Base-by-base conservation (phyloP, 2,113 vertebrate species). In the Austrofundulus limnaeus region DNA sequence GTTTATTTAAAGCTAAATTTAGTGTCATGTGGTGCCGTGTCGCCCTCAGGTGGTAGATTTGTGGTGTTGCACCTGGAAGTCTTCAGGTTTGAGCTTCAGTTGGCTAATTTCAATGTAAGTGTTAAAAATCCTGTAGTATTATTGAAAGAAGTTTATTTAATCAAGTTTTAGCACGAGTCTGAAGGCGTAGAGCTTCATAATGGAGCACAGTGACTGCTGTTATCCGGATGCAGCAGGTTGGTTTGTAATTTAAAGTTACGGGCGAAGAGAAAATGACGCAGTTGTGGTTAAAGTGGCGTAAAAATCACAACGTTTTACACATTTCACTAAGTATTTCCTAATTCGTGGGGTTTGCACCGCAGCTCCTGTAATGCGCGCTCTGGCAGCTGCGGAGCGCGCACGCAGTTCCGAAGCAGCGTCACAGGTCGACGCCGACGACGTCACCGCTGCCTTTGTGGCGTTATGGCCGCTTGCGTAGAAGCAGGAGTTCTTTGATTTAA, bases 391-490 rank as follows among this genome's bases (percentile, higher is more conserved):
- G 6, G 68, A 16, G 45, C 80, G 84, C 60, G 88, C 84, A 76
- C 84, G 83, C 42, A 19, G 14, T 48, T 24, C 24, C 16, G 12
- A 12, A 12, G 8, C 11, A n/a, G 62, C 77, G 52, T 70, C 62
- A 55, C n/a, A 15, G 16, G 9, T n/a, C 38, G 55, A 20, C 53
- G 24, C 23, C 39, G 43, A 6, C 19, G n/a, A 66, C 78, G 76
- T 66, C 42, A 37, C 23, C 28, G 28, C n/a, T 13, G 91, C 90
- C 89, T 88, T 85, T 72, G 87, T 72, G n/a, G n/a, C n/a, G 67
- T 84, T 74, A 92, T 93, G 92, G 90, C 91, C 23, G 85, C 88
- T 61, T 28, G n/a, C 85, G 63, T 19, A 20, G 66, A 38, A 52
- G 54, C 76, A 46, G 72, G 62, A 69, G 50, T 61, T 17, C 28